A percentile compares a stretch with the other conserved stretches of the same genome.
phyloP scores from a whole-genome alignment of 92 coral and sea anemone genomes.

The Pocillopora grandis region DNA sequence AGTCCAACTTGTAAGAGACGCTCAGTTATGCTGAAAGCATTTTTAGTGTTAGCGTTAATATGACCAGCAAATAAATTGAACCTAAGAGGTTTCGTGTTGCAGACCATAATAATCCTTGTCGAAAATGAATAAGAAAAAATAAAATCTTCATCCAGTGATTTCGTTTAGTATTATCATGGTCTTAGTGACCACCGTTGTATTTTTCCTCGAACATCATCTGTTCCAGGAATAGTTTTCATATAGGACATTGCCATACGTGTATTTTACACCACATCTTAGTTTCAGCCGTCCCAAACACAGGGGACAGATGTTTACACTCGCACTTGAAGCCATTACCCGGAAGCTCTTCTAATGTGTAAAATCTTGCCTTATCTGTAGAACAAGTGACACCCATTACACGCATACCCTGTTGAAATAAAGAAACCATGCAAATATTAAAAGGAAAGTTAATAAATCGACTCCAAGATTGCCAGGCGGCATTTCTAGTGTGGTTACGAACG shows the following conservation, averaged over 20 bases:
- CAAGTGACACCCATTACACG: conserved; percentile 26
- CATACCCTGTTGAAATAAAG: background rate
- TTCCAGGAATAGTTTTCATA: background rate
- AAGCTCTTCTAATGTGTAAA: background rate
- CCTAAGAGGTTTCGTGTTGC: background rate
- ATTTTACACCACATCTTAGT: background rate
- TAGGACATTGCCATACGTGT: conserved; percentile 23
- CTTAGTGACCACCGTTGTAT: background rate
- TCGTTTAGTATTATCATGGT: background rate
- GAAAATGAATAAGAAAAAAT: background rate
- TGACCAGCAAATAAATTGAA: background rate
- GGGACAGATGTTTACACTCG: background rate
- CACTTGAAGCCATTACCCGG: background rate
- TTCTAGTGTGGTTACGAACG: too few species aligned
- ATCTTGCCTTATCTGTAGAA: background rate
- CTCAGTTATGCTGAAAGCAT: background rate
- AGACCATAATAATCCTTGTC: conserved; percentile 13
- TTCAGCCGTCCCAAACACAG: background rate
- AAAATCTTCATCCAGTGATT: background rate
- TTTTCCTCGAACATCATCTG: background rate
- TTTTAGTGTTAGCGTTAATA: too few species aligned
- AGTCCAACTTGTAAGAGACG: background rate
- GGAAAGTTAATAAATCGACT: too few species aligned
- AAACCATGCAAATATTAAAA: background rate
- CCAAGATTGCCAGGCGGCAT: background rate